These are phyloP conservation scores for Oryctes rhinoceros DNA, from an alignment of 1,140 invertebrate species.

Conservation along the genomic window DNA sequence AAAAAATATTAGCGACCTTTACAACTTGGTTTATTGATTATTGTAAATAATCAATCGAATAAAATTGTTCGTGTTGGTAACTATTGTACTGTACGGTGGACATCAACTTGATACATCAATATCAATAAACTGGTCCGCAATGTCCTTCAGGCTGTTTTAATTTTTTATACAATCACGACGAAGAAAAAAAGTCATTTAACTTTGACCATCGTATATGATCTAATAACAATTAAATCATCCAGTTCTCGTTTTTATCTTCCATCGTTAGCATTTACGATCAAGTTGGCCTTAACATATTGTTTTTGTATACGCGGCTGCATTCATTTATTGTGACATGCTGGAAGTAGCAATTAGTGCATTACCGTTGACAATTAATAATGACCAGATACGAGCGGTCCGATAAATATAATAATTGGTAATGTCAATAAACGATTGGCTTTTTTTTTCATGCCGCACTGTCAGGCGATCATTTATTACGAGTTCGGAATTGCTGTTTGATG, in stretches of 20 bases:
- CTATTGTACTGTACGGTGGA: not conserved
- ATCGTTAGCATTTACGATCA: not conserved
- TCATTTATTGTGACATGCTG: not conserved
- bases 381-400: not conserved
- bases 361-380: conserved; percentile 17
- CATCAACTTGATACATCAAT: not conserved
- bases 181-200: not conserved
- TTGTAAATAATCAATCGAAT: not conserved
- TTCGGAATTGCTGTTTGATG: too few species aligned
- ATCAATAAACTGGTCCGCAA: not conserved
- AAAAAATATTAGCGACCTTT: too few species aligned
- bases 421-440: conserved; percentile 11
- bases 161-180: not conserved
- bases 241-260: not conserved
- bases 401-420: conserved; percentile 21
- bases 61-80: not conserved
- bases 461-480: not conserved
- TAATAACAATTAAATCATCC: not conserved
- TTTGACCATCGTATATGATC: not conserved
- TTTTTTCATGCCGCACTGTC: conserved; percentile 8
- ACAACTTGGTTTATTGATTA: too few species aligned
- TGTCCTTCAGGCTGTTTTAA: conserved; percentile 1
- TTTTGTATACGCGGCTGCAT: not conserved
- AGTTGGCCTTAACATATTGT: conserved; percentile 3
- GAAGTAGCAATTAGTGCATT: conserved; percentile 19